phyloP scores from a whole-genome alignment of 92 coral and sea anemone species.

The Paragorgia papillata region DNA sequence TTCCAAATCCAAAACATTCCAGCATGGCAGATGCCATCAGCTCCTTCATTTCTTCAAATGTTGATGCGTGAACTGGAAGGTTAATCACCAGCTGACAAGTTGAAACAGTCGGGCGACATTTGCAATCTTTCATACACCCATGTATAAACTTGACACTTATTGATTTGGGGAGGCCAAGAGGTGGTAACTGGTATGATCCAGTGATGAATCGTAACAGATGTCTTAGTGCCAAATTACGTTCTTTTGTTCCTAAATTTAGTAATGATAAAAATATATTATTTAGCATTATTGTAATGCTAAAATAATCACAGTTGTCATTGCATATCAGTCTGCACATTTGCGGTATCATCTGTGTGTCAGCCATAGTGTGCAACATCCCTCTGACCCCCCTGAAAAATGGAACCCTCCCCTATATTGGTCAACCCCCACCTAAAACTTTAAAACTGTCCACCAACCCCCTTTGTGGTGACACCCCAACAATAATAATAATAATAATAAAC shows the following conservation, averaged over 20 bases:
- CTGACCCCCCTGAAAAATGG: too few relatives aligned
- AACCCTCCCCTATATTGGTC: too few relatives aligned
- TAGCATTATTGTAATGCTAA: too few relatives aligned
- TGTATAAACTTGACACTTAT: constrained; percentile 15
- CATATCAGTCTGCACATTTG: too few relatives aligned
- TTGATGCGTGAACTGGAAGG: constrained; percentile 34
- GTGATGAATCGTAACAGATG: constrained; percentile 14
- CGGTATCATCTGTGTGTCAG: too few relatives aligned
- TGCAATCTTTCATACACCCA: constrained; percentile 20
- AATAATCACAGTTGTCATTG: too few relatives aligned
- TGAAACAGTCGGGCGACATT: constrained; percentile 18
- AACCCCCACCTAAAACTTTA: too few relatives aligned
- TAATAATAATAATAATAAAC: too few relatives aligned
- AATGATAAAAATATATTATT: too few relatives aligned
- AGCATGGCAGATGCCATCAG: constrained; percentile 23
- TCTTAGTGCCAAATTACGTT: constrained; percentile 3
- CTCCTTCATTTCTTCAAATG: constrained; percentile 11
- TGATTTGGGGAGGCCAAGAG: constrained; percentile 21
- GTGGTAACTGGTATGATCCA: constrained; percentile 18
- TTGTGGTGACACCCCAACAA: too few relatives aligned
- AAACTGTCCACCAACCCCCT: too few relatives aligned
- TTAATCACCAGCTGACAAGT: constrained; percentile 13
- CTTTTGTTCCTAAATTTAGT: not conserved
- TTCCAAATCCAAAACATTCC: constrained; percentile 30
- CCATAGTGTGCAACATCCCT: too few relatives aligned